Base-by-base conservation (phyloP, 2,113 vertebrate genomes). In the Myotis brandtii region DNA sequence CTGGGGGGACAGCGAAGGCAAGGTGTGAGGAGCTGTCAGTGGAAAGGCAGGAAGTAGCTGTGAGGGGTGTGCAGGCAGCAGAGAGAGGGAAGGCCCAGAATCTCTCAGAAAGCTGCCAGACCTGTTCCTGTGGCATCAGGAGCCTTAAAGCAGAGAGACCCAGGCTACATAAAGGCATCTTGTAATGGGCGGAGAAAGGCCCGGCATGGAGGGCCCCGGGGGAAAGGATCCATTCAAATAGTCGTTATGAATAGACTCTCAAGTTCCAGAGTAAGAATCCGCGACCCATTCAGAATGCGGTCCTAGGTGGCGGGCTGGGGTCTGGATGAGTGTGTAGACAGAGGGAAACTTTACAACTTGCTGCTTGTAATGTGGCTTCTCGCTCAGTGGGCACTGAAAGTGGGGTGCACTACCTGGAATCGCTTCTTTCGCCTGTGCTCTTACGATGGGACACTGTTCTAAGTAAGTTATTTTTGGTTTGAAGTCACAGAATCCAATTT, bases 71-170 rank as follows among this genome's bases (percentile, higher is more conserved):
- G 43, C 12, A 72, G 85, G 77, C 82, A 48, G 43, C 21, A 0
- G 14, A 50, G 52, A 64, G 52, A 66, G 48, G 40, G 23, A 89
- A 64, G 89, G 12, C 23, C 23, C 69, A 5, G 83, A 6, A 21
- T 32, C 54, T 93, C 37, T 83, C 43, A 62, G 81, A 50, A 52
- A 50, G 52, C 52, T 50, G 59, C 70, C 79, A 80, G 1, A 27
- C 17, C n/a, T 8, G 12, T 25, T 52, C 30, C 81, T 79, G 23
- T 56, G 89, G 56, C 67, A 12, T 50, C 23, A 4, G 50, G 54
- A 72, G 81, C 73, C 64, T 79, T 54, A 50, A 87, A 76, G 43
- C 91, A 86, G 37, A 94, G 82, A 89, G 70, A 86, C 23, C 32
- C 50, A 54, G 77, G 43, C 52, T 12, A 6, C 27, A 10, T 30